These are phyloP conservation scores for Brachyopa scutellaris DNA, from an alignment of 2,888 invertebrate genomes.

Conservation along the genomic window DNA sequence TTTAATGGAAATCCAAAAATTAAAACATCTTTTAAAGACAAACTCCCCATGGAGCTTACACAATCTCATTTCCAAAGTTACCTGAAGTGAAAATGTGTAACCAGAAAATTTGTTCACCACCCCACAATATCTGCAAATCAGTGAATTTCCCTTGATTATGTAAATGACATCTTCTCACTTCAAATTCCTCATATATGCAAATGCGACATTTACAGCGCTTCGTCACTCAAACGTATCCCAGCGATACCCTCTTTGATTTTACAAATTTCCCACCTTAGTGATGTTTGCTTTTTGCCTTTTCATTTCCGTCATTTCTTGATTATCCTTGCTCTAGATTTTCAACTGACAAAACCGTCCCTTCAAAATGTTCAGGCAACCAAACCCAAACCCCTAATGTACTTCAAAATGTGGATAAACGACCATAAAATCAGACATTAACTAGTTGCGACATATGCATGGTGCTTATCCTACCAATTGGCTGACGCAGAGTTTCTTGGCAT, in stretches of 20 bases:
- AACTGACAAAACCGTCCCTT: not conserved
- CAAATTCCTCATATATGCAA: conserved; percentile 13
- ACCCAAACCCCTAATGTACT: conserved; percentile 21
- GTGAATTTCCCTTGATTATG: conserved; percentile 9
- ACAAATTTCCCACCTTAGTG: not conserved
- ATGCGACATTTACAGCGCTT: conserved; percentile 2
- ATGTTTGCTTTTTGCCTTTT: not conserved
- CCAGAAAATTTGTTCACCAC: conserved; percentile 16
- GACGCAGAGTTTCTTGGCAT: conserved; percentile 54
- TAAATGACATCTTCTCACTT: not conserved
- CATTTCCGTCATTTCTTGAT: not conserved
- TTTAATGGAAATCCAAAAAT: no score
- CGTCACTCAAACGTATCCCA: not conserved
- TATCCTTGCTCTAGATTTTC: conserved; percentile 9
- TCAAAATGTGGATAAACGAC: conserved; percentile 47
- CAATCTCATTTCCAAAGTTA: no score
- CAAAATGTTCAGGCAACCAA: conserved; percentile 3
- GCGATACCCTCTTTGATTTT: not conserved
- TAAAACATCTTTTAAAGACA: no score
- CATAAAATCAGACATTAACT: conserved; percentile 40
- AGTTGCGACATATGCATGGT: conserved; percentile 25
- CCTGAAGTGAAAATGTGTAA: no score
- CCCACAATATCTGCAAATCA: conserved; percentile 4
- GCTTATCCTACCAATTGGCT: conserved; percentile 43
- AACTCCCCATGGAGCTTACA: no score